A percentile compares a stretch with the other conserved stretches of the same genome.
These are phyloP conservation scores for Pteromalus puparum DNA, from an alignment of 1,140 invertebrate genomes.

Conservation along the genomic window DNA sequence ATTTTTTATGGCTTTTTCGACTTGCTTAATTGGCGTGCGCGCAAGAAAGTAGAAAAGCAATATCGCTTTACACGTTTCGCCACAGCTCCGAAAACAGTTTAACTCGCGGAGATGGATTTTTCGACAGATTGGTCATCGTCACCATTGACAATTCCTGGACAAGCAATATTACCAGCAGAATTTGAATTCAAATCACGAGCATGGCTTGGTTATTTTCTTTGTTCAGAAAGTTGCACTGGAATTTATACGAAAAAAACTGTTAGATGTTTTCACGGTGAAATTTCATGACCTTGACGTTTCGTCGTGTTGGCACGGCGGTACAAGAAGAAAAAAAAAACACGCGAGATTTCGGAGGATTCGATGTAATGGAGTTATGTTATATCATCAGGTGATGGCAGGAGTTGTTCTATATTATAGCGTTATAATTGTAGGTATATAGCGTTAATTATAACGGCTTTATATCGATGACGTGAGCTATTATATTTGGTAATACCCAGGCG, in stretches of 20 bases:
- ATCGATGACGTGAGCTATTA: too few species aligned
- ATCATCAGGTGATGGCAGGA: too few species aligned
- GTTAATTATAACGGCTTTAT: too few species aligned
- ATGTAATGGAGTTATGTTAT: not conserved
- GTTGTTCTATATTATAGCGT: too few species aligned
- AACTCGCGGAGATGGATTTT: not conserved
- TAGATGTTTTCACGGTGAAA: conserved; percentile 55
- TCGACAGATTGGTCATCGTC: not conserved
- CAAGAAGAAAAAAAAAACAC: not conserved
- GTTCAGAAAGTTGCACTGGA: conserved; percentile 43
- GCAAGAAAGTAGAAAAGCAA: not conserved
- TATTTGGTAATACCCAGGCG: too few species aligned
- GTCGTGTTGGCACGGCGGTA: not conserved
- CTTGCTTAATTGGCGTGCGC: too few species aligned
- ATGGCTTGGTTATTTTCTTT: not conserved
- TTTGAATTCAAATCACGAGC: not conserved
- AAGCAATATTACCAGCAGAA: not conserved
- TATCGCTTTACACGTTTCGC: not conserved
- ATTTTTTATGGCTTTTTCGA: conserved; percentile 21
- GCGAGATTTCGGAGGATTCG: not conserved
- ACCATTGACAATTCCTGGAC: not conserved
- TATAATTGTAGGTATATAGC: too few species aligned
- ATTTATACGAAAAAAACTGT: conserved; percentile 47
- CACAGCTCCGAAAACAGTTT: not conserved
- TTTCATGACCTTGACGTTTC: conserved; percentile 65